Conservation (phyloP, 37 sponge, comb jelly and placozoan genomes). For the Eunapius fragilis region DNA sequence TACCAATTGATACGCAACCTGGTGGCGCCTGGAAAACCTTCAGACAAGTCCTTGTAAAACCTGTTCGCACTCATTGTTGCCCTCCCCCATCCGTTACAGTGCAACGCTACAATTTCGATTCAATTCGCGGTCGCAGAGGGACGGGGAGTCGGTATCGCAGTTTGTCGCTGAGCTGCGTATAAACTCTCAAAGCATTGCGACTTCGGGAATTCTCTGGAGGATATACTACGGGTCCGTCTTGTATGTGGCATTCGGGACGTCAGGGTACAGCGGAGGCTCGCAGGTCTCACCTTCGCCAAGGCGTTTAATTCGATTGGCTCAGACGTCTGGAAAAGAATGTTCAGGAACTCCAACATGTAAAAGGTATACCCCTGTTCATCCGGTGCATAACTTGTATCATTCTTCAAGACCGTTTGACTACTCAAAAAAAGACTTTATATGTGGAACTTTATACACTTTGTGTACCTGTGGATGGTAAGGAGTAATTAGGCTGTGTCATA, state of each 20-base stretch:
- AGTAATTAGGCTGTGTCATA: not conserved
- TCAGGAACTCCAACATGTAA: not conserved
- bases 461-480: not conserved
- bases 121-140: slow-evolving; percentile 5
- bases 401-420: not conserved
- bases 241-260: slow-evolving; percentile 18
- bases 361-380: not conserved
- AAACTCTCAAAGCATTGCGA: slow-evolving; percentile 18
- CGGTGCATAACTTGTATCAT: not conserved
- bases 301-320: not conserved
- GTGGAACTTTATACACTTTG: not conserved
- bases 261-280: slow-evolving; percentile 9
- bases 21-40: slow-evolving; percentile 14
- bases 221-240: slow-evolving; percentile 29
- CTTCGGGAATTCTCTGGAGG: slow-evolving; percentile 9
- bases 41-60: not conserved
- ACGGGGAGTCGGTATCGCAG: slow-evolving; percentile 16
- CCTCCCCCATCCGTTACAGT: slow-evolving; percentile 19
- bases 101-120: slow-evolving; percentile 14
- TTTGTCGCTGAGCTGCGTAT: slow-evolving; percentile 13
- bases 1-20: slow-evolving; percentile 1
- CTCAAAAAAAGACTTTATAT: not conserved
- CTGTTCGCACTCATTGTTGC: not conserved
- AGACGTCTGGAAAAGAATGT: not conserved
- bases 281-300: slow-evolving; percentile 11